Evolutionary conservation across 2,113 vertebrate genomes (phyloP), one percentile per base, ranked within the genome.

Genomic region (Bombycilla garrulus): DNA sequence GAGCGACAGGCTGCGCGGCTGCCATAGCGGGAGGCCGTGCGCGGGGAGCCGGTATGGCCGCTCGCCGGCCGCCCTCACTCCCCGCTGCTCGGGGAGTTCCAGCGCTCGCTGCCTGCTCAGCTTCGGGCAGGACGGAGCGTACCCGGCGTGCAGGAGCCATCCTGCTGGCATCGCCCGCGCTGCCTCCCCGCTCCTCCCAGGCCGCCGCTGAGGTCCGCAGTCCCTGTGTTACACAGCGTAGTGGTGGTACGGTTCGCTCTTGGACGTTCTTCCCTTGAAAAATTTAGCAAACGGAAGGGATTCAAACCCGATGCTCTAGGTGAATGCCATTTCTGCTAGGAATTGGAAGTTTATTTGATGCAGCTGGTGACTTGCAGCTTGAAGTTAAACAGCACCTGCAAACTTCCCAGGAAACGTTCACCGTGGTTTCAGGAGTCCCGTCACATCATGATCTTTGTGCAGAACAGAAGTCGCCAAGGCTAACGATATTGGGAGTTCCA

Each of bases 21-120:
- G 54, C 35, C 7, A 0, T 6, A 5, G 36, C 45, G 24, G 2
- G 5, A 13, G 5, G 2, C 13, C 2, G 15, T 2, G n/a, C 1
- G 0, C 5, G 0, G 15, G 11, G 5, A 0, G 28, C 10, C 2
- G 24, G 24, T 1, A 0, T 0, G 5, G 6, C 9, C 6, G 29
- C 2, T 20, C 3, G 3, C 2, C 9, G 4, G 2, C 2, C 20
- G 19, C 8, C 5, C 18, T n/a, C 8, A 0, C 7, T 19, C 47
- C 8, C 6, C 11, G 26, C 8, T 12, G 81, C 38, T 9, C 38
- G 0, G 54, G 9, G 2, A 3, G 1, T 6, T 10, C 5, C 20
- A 2, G 74, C 12, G 0, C 4, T 22, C 6, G 17, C 33, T 28
- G 45, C 40, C 12, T 5, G 24, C 13, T 44, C 31, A 2, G 51